Evolutionary conservation across 2,113 vertebrate genomes (phyloP).

Genomic region (Malurus alboscapulatus): DNA sequence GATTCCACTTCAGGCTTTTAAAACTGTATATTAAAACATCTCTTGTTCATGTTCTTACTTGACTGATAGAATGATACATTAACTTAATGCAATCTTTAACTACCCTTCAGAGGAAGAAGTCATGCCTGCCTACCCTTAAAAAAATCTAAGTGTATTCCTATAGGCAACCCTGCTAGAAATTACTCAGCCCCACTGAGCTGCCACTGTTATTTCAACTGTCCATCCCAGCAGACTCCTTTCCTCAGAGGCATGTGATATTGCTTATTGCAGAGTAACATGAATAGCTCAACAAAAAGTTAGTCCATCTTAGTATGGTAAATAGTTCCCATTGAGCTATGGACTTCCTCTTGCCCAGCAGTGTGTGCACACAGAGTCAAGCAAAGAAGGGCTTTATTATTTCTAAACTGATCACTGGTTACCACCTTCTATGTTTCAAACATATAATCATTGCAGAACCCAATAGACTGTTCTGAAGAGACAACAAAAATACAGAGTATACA

Average conservation of each 20-base stretch:
- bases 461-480: neutral
- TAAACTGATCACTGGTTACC: neutral
- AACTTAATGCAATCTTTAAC: neutral
- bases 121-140: neutral
- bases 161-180: neutral
- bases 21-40: neutral
- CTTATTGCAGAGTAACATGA: neutral
- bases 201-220: neutral
- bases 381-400: neutral
- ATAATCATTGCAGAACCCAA: neutral
- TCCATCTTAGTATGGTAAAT: neutral
- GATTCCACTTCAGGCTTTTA: neutral
- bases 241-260: neutral
- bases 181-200: neutral
- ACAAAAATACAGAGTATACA: neutral
- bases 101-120: neutral
- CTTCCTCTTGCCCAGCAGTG: neutral
- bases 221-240: neutral
- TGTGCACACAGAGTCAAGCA: neutral
- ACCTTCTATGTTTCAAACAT: neutral
- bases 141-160: neutral
- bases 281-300: neutral
- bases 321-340: neutral
- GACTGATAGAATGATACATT: neutral
- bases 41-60: neutral